A percentile compares a stretch with the other conserved stretches of the same genome.
These are phyloP conservation scores for Mimachlamys varia DNA, from an alignment of 2,888 invertebrate species.

Conservation along the genomic window DNA sequence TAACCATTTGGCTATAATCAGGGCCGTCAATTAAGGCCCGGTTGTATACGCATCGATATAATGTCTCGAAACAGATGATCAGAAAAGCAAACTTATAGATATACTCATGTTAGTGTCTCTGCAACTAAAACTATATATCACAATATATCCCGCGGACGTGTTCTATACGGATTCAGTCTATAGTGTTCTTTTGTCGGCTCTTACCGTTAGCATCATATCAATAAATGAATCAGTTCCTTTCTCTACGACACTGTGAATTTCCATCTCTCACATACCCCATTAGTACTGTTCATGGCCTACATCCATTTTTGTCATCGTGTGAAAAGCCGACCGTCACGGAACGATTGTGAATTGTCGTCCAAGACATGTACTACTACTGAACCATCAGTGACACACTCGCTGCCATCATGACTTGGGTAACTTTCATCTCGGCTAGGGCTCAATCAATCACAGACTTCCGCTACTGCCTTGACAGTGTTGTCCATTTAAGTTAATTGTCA, in stretches of 20 bases:
- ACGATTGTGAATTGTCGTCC: neutral
- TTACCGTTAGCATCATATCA: neutral
- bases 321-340: neutral
- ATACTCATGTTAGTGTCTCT: neutral
- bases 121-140: neutral
- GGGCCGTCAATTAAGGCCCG: neutral
- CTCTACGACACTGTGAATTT: neutral
- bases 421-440: neutral
- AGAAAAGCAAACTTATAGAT: neutral
- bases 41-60: neutral
- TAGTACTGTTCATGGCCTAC: neutral
- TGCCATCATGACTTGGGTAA: neutral
- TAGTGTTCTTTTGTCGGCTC: neutral
- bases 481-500: constrained; percentile 26
- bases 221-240: neutral
- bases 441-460: constrained; percentile 17
- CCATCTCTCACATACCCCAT: neutral
- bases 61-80: neutral
- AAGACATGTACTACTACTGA: neutral
- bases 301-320: neutral
- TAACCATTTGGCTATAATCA: constrained; percentile 7
- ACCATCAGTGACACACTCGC: neutral
- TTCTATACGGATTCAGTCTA: neutral
- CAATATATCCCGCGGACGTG: neutral
- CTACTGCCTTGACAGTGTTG: neutral